Evolutionary conservation across 2,888 invertebrate genomes (phyloP).

Genomic region (Spodoptera exigua): DNA sequence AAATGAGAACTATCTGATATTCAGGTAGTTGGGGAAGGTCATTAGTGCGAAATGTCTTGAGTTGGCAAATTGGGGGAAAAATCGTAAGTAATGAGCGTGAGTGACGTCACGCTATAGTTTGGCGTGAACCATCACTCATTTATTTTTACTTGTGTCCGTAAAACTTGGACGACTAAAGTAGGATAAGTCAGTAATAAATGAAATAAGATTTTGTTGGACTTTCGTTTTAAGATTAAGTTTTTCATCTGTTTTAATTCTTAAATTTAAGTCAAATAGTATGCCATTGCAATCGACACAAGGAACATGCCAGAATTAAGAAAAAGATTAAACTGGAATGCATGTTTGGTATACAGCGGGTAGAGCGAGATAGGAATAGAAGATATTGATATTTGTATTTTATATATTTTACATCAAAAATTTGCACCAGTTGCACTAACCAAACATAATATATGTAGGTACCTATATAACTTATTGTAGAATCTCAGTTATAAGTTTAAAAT

Average conservation of each 20-base stretch:
- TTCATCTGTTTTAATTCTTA: background rate
- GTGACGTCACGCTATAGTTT: conserved; percentile 31
- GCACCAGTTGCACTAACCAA: no score
- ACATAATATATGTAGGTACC: no score
- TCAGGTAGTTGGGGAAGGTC: conserved; percentile 52
- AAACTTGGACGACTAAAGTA: conserved; percentile 4
- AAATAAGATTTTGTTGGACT: conserved; percentile 1
- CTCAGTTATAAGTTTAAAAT: background rate
- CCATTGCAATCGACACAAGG: no score
- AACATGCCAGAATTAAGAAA: no score
- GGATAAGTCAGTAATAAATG: conserved; percentile 7
- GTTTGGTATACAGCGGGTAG: no score
- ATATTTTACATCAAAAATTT: no score
- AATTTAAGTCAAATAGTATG: no score
- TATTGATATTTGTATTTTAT: no score
- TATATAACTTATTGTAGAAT: no score
- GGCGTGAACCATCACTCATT: conserved; percentile 5
- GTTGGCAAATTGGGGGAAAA: conserved; percentile 51
- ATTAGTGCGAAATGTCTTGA: conserved; percentile 57
- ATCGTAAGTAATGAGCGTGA: conserved; percentile 39
- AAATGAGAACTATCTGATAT: conserved; percentile 58
- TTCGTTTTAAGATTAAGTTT: conserved; percentile 4
- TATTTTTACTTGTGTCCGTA: conserved; percentile 19
- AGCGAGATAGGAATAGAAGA: no score
- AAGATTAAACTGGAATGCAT: no score